phyloP scores from a whole-genome alignment of 2,113 vertebrate species.

The Grantiella picta region DNA sequence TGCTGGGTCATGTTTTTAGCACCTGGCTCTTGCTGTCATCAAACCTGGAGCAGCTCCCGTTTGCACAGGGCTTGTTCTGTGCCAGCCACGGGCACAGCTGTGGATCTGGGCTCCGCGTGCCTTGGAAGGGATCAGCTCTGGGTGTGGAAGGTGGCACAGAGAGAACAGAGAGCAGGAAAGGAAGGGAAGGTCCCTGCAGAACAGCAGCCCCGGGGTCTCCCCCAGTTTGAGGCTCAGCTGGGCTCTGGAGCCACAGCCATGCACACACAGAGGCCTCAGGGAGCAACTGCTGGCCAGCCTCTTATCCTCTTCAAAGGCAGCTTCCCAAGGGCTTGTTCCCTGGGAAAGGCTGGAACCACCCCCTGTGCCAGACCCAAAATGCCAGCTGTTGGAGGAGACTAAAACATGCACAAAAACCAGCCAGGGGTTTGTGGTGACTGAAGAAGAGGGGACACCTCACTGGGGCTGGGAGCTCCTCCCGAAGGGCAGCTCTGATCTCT shows the following conservation, averaged over 20 bases:
- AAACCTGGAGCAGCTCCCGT: not conserved
- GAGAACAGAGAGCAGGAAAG: not conserved
- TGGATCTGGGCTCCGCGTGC: not conserved
- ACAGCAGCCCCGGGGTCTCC: not conserved
- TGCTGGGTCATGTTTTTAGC: not conserved
- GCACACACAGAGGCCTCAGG: not conserved
- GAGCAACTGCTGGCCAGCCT: not conserved
- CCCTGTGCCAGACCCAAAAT: not conserved
- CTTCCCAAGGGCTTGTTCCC: not conserved
- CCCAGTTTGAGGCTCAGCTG: rapidly evolving
- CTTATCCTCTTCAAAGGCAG: not conserved
- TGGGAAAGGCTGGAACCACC: not conserved
- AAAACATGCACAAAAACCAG: not conserved
- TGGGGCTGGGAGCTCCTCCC: not conserved
- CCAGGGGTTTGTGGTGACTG: not conserved
- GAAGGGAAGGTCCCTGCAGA: not conserved
- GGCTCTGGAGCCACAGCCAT: not conserved
- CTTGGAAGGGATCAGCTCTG: not conserved
- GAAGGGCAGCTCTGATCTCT: rapidly evolving
- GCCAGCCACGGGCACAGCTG: not conserved
- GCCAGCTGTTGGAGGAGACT: not conserved
- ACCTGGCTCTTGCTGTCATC: not conserved
- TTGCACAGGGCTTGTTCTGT: not conserved
- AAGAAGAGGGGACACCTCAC: not conserved
- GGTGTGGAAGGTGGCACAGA: not conserved